These are phyloP conservation scores for Hirudinaria manillensis DNA, from an alignment of 2,888 invertebrate genomes.

Conservation along the genomic window DNA sequence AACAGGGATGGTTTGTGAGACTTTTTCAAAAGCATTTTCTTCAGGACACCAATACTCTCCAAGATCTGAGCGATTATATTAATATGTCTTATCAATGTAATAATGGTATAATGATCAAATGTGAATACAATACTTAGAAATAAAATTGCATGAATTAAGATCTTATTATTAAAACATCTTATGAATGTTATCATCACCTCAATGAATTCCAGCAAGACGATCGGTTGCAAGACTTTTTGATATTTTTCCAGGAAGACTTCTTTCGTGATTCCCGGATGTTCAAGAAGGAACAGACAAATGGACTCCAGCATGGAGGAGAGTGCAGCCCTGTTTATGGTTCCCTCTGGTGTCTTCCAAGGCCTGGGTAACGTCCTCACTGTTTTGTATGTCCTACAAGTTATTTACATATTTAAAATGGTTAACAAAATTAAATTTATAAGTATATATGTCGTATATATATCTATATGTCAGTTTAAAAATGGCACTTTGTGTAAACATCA, in stretches of 20 bases:
- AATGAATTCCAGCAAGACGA: constrained; percentile 62
- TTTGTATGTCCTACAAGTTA: constrained; percentile 41
- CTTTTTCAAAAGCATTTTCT: constrained; percentile 8
- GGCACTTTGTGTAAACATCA: too few relatives aligned
- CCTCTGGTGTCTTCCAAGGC: constrained; percentile 73
- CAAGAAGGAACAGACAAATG: constrained; percentile 63
- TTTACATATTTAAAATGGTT: too few relatives aligned
- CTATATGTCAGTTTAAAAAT: too few relatives aligned
- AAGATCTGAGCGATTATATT: constrained; percentile 32
- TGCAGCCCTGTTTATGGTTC: constrained; percentile 64
- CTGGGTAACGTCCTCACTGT: constrained; percentile 52
- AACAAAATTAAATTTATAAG: too few relatives aligned
- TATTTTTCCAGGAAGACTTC: constrained; percentile 61
- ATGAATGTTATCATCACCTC: constrained; percentile 57
- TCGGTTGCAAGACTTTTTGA: constrained; percentile 64
- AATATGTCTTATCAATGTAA: not conserved
- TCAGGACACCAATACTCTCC: constrained; percentile 35
- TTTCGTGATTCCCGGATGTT: constrained; percentile 61
- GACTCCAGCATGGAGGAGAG: constrained; percentile 67
- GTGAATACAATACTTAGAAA: not conserved
- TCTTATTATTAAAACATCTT: not conserved
- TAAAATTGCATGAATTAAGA: not conserved
- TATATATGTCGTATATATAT: too few relatives aligned
- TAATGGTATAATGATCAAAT: not conserved
- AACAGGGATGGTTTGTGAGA: constrained; percentile 32